Evolutionary conservation across 1,140 invertebrate genomes (phyloP), one percentile per base, ranked within the genome.

Genomic region (Venustaconcha ellipsiformis): DNA sequence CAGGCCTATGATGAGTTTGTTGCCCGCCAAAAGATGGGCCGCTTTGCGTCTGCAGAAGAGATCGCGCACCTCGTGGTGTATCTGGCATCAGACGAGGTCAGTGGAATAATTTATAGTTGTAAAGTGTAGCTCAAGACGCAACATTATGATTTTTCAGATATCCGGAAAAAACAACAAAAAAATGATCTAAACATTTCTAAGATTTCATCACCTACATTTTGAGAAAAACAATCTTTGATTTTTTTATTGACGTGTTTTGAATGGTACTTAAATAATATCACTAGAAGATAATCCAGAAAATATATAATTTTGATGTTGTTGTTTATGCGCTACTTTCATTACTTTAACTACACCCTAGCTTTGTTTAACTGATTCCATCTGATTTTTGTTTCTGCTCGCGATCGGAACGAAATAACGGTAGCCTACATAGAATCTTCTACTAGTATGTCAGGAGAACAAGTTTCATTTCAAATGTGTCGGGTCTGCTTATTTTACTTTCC

Each of bases 1-100:
- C 70, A 90, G 83, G 88, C 89, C 4, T 77, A 79, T 70, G 83
- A 84, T 68, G 84, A 88, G 78, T 90, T 90, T 70, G 72, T 89
- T 60, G 84, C 86, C 6, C 67, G 90, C 26, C 89, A 91, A 59
- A 86, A 87, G 74, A 84, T 90, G 73, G 90, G 90, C 2, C 78
- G 91, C 59, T 79, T 91, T 58, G 89, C 88, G n/a, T 88, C 88
- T 17, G 81, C 91, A 15, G 85, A 89, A 57, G 91, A 91, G 82
- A 88, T 91, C 65, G 90, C 90, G 15, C 78, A 86, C 58, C 70
- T 91, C 14, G 85, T 87, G 8, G 70, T 91, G 0, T 91, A 89
- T 76, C 76, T 91, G 64, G 90, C 90, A 8, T 90, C 88, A 30
- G 88, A 91, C 81, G 90, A 91, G 83, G 89, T 91, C 78, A 66